These are phyloP conservation scores for Chascanopsetta lugubris DNA, from an alignment of 2,113 vertebrate species.

Conservation along the genomic window DNA sequence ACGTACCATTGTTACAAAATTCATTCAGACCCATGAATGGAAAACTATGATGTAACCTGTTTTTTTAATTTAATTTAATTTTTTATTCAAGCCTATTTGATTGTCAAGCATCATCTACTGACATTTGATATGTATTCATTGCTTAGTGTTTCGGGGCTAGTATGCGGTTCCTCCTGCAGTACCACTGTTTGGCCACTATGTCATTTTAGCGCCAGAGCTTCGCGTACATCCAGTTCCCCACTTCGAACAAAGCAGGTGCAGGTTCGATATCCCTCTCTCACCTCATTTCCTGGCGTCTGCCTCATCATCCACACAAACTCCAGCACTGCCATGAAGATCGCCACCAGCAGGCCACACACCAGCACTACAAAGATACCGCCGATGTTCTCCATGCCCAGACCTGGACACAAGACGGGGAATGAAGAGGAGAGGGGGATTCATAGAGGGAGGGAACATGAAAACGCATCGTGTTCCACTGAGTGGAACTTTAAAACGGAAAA, in stretches of 20 bases:
- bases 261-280: slow-evolving; percentile 83
- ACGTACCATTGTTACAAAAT: no score
- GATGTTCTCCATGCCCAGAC: slow-evolving; percentile 98
- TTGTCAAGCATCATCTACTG: no score
- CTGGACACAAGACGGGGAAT: slow-evolving; percentile 79
- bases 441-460: not conserved
- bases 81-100: no score
- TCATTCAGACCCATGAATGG: no score
- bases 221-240: no score
- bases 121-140: no score
- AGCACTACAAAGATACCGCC: slow-evolving; percentile 99
- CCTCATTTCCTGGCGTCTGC: slow-evolving; percentile 92
- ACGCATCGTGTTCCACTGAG: not conserved
- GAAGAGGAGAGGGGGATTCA: not conserved
- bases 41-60: no score
- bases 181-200: no score
- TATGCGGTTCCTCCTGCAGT: no score
- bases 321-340: slow-evolving; percentile 98
- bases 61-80: no score
- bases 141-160: no score
- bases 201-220: no score
- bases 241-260: slow-evolving; percentile 81
- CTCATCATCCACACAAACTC: slow-evolving; percentile 98
- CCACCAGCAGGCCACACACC: slow-evolving; percentile 96
- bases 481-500: not conserved